These are phyloP conservation scores for Mythimna loreyi DNA, from an alignment of 2,888 invertebrate species.

Conservation along the genomic window DNA sequence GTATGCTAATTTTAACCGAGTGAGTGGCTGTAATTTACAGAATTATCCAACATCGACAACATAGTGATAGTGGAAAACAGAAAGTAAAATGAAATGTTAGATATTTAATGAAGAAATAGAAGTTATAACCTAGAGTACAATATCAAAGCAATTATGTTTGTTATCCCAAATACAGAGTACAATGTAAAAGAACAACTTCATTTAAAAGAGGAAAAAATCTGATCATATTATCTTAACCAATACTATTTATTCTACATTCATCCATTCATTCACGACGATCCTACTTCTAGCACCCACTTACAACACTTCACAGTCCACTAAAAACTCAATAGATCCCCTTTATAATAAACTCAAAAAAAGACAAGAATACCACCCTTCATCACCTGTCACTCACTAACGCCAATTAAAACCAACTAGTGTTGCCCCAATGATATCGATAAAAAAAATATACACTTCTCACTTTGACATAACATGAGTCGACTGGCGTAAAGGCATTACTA, in stretches of 20 bases:
- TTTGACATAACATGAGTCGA: conserved; percentile 82
- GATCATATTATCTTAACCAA: conserved; percentile 26
- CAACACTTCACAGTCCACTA: conserved; percentile 38
- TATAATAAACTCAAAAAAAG: conserved; percentile 32
- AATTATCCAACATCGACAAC: conserved; percentile 34
- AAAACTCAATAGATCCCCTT: conserved; percentile 38
- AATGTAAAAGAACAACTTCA: not conserved
- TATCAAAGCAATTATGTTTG: not conserved
- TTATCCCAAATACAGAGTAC: not conserved
- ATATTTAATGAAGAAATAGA: not conserved
- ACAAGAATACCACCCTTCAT: conserved; percentile 47
- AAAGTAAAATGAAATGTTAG: conserved; percentile 8
- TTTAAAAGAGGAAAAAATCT: not conserved
- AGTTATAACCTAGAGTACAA: not conserved
- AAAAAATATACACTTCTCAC: conserved; percentile 74
- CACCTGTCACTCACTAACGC: conserved; percentile 63
- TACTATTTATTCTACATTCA: conserved; percentile 9
- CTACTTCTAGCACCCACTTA: conserved; percentile 35
- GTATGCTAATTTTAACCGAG: conserved; percentile 66
- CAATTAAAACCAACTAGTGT: conserved; percentile 85
- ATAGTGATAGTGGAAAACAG: conserved; percentile 16
- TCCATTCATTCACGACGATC: conserved; percentile 24
- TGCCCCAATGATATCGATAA: conserved; percentile 80
- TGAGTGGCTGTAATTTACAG: conserved; percentile 44
- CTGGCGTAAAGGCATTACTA: conserved; percentile 86